phyloP scores from a whole-genome alignment of 2,797 vertebrate genomes.

The Cuculus canorus region DNA sequence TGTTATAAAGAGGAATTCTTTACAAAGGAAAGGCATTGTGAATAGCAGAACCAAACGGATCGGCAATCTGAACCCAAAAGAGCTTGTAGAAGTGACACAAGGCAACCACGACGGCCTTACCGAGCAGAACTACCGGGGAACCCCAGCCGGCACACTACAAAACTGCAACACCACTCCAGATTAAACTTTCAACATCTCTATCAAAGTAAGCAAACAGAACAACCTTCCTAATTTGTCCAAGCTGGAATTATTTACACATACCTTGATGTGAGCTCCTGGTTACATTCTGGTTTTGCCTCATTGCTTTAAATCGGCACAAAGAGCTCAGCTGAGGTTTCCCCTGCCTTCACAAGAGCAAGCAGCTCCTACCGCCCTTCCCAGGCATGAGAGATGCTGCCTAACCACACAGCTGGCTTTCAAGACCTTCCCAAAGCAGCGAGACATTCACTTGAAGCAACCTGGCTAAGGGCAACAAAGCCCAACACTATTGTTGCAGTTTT shows the following conservation, averaged over 20 bases:
- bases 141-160: not conserved
- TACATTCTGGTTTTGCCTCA: not conserved
- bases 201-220: not conserved
- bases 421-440: not conserved
- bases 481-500: not conserved
- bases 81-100: not conserved
- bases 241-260: not conserved
- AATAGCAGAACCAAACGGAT: not conserved
- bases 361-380: not conserved
- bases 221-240: not conserved
- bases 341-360: not conserved
- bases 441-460: not conserved
- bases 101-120: fast-evolving
- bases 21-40: not conserved
- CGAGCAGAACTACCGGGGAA: not conserved
- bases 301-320: not conserved
- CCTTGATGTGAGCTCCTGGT: not conserved
- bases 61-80: not conserved
- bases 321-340: not conserved
- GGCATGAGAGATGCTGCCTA: not conserved
- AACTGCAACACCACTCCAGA: not conserved
- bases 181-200: not conserved
- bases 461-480: not conserved
- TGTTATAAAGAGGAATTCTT: not conserved
- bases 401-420: not conserved